A percentile compares a stretch with the other conserved stretches of the same genome.
These are phyloP conservation scores for Cossypha polioptera DNA, from an alignment of 2,797 vertebrate genomes.

Conservation along the genomic window DNA sequence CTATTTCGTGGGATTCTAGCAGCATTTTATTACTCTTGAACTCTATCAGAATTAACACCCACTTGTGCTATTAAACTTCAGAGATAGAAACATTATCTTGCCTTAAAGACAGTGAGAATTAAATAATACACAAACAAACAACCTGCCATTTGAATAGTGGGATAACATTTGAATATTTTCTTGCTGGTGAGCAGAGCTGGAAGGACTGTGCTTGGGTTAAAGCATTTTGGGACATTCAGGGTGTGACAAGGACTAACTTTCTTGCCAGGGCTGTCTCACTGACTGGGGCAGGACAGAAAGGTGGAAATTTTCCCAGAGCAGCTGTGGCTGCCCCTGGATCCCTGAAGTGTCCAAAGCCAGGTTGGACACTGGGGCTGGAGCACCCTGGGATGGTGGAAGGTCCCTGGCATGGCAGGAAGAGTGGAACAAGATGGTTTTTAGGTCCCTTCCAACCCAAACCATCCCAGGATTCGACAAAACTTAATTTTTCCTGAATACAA, in stretches of 20 bases:
- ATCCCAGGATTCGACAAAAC: too few relatives aligned
- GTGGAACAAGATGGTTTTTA: fast-evolving
- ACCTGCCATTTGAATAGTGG: not conserved
- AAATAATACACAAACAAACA: not conserved
- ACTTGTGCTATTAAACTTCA: not conserved
- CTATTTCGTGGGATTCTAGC: not conserved
- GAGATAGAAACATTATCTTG: not conserved
- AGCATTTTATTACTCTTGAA: not conserved
- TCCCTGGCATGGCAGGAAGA: not conserved
- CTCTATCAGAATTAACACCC: conserved; percentile 34
- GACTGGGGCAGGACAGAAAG: not conserved
- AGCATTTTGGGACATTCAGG: not conserved
- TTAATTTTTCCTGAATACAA: not conserved
- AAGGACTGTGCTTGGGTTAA: not conserved
- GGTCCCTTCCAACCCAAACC: not conserved
- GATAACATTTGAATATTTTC: not conserved
- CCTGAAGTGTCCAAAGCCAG: not conserved
- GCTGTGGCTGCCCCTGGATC: not conserved
- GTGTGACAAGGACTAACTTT: not conserved
- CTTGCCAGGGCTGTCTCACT: not conserved
- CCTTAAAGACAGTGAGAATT: not conserved
- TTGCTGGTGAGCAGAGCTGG: too few relatives aligned
- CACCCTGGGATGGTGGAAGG: fast-evolving
- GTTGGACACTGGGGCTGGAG: fast-evolving
- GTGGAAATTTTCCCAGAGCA: not conserved